A percentile compares a stretch with the other conserved stretches of the same genome.
Conservation (phyloP, 2,888 invertebrate genomes). For the Spicauda simplicius region DNA sequence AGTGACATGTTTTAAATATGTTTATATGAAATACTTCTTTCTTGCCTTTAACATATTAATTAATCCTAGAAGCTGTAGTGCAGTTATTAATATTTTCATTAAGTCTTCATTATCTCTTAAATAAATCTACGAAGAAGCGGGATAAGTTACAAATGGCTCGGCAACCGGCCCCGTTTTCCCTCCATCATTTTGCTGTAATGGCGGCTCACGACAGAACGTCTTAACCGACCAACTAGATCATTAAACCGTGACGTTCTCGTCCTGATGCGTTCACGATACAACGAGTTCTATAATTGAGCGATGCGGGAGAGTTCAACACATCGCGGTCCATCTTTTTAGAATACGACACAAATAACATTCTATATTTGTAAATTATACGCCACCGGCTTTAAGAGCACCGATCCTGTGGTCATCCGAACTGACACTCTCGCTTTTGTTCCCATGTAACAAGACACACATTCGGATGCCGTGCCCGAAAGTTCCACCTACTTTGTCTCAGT, state of each 20-base stretch:
- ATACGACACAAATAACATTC: conserved; percentile 85
- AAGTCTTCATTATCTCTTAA: conserved; percentile 28
- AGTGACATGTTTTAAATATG: too few relatives aligned
- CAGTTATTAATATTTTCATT: neutral
- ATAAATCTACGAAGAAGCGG: conserved; percentile 31
- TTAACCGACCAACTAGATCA: conserved; percentile 53
- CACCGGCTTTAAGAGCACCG: conserved; percentile 70
- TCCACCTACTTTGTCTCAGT: conserved; percentile 62
- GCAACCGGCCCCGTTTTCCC: conserved; percentile 56
- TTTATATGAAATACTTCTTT: too few relatives aligned
- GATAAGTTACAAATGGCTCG: conserved; percentile 66
- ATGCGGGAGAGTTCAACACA: conserved; percentile 84
- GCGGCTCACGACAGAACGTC: conserved; percentile 53
- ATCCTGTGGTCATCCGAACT: conserved; percentile 50
- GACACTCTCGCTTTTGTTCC: conserved; percentile 58
- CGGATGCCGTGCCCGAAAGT: conserved; percentile 42
- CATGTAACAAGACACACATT: conserved; percentile 51
- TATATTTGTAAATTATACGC: conserved; percentile 83
- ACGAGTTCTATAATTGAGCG: conserved; percentile 83
- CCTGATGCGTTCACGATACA: conserved; percentile 68
- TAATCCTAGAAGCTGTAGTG: neutral
- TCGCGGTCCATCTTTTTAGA: conserved; percentile 84
- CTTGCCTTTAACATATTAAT: too few relatives aligned
- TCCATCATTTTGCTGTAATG: conserved; percentile 55
- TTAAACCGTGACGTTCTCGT: conserved; percentile 62